Percentiles rank a stretch among this genome's conserved stretches.
Conservation (phyloP, 92 coral and sea anemone species). For the Zoanthus sociatus region DNA sequence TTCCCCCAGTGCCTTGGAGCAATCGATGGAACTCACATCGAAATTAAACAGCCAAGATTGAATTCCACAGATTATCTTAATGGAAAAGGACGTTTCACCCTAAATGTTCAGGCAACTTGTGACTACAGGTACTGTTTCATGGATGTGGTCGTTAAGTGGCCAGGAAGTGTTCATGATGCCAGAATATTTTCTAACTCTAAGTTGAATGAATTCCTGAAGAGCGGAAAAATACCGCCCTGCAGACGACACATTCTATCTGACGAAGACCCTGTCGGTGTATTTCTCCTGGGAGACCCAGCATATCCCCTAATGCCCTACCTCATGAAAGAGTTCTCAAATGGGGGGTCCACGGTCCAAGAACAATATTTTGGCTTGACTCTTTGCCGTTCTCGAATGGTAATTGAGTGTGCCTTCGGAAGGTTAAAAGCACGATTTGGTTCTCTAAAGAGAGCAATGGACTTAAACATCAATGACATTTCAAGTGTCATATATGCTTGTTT, state of each 20-base stretch:
- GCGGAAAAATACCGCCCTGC: constrained; percentile 40
- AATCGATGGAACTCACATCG: constrained; percentile 46
- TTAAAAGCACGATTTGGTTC: constrained; percentile 28
- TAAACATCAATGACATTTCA: neutral
- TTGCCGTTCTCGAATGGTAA: constrained; percentile 55
- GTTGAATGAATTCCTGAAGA: constrained; percentile 14
- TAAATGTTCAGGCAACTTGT: constrained; percentile 51
- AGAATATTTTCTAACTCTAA: constrained; percentile 49
- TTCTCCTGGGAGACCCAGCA: constrained; percentile 46
- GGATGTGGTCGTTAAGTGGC: constrained; percentile 53
- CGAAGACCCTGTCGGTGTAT: constrained; percentile 32
- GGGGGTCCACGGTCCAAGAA: no score
- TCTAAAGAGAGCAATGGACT: constrained; percentile 34
- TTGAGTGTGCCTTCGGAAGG: constrained; percentile 59
- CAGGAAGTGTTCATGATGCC: constrained; percentile 51
- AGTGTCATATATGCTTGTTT: constrained; percentile 49
- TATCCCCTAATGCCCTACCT: constrained; percentile 51
- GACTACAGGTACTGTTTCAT: constrained; percentile 42
- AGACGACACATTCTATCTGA: constrained; percentile 29
- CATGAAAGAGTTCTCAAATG: constrained; percentile 50
- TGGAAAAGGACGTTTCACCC: constrained; percentile 23
- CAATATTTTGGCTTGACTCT: constrained; percentile 50
- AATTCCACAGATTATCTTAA: constrained; percentile 8
- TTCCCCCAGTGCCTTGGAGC: constrained; percentile 44
- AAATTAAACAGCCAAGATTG: constrained; percentile 9